Conservation (phyloP, 2,888 invertebrate species). For the Platycnemis pennipes region DNA sequence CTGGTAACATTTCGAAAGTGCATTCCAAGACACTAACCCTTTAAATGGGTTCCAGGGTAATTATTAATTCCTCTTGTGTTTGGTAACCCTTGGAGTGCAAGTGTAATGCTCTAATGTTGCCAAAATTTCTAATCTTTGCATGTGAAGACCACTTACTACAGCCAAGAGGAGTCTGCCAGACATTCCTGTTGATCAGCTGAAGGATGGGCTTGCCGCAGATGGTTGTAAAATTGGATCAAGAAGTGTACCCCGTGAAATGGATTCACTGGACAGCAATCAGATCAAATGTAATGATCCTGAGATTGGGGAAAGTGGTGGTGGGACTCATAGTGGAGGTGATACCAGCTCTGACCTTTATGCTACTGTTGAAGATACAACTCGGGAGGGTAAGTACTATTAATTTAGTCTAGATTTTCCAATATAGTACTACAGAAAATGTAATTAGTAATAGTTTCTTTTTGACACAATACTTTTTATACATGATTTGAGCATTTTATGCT, state of each 20-base stretch:
- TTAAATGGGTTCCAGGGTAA: background rate
- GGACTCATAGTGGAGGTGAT: constrained; percentile 81
- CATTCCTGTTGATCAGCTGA: constrained; percentile 84
- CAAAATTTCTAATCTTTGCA: too few species aligned
- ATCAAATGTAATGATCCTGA: constrained; percentile 72
- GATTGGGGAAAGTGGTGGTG: constrained; percentile 57
- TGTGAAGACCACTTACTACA: constrained; percentile 78
- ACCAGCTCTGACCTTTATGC: constrained; percentile 93
- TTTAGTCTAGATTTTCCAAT: too few species aligned
- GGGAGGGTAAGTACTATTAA: background rate
- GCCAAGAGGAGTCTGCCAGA: constrained; percentile 91
- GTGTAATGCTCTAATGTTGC: too few species aligned
- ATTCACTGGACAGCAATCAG: constrained; percentile 74
- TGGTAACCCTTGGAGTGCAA: too few species aligned
- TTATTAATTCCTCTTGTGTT: background rate
- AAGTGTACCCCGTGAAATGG: constrained; percentile 74
- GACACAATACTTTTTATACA: too few species aligned
- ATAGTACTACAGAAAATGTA: too few species aligned
- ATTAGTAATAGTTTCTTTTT: too few species aligned
- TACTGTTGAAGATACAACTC: constrained; percentile 84
- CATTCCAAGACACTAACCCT: too few species aligned
- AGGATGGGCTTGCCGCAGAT: constrained; percentile 49
- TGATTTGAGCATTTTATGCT: too few species aligned
- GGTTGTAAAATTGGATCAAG: constrained; percentile 81
- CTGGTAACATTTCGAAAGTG: too few species aligned